Evolutionary conservation across 1,140 invertebrate species (phyloP).

Genomic region (Odontomachus brunneus): DNA sequence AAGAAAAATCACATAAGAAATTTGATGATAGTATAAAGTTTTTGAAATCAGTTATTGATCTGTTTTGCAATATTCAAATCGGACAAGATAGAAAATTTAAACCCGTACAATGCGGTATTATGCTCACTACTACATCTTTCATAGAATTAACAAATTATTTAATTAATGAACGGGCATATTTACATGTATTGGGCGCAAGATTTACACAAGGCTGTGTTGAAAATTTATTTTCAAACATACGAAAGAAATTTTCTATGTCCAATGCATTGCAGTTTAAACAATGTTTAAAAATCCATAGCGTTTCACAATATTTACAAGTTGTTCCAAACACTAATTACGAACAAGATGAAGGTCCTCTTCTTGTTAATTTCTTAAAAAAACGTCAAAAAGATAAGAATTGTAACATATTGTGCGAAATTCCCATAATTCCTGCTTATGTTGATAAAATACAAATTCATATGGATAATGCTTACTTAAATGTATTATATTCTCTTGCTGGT

Average conservation of each 20-base stretch:
- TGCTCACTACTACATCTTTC: neutral
- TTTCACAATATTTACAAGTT: slow-evolving; percentile 33
- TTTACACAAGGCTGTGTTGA: slow-evolving; percentile 15
- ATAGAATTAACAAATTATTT: too few relatives aligned
- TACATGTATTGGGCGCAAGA: slow-evolving; percentile 8
- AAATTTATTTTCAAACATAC: too few relatives aligned
- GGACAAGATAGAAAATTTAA: slow-evolving; percentile 17
- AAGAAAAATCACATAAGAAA: neutral
- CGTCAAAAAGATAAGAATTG: slow-evolving; percentile 8
- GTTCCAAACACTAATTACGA: neutral
- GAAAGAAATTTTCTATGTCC: slow-evolving; percentile 6
- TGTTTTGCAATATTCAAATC: slow-evolving; percentile 23
- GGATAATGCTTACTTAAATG: neutral
- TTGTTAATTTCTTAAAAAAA: too few relatives aligned
- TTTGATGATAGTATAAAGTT: neutral
- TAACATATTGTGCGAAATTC: slow-evolving; percentile 1
- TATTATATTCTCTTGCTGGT: slow-evolving; percentile 16
- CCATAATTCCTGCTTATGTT: neutral
- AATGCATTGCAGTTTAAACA: too few relatives aligned
- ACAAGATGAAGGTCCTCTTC: too few relatives aligned
- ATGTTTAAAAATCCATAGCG: neutral
- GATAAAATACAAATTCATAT: neutral
- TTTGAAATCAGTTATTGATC: slow-evolving; percentile 7
- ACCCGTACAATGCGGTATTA: slow-evolving; percentile 22
- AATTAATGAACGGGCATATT: neutral